phyloP scores from a whole-genome alignment of 2,113 vertebrate species.

The Malurus elegans region DNA sequence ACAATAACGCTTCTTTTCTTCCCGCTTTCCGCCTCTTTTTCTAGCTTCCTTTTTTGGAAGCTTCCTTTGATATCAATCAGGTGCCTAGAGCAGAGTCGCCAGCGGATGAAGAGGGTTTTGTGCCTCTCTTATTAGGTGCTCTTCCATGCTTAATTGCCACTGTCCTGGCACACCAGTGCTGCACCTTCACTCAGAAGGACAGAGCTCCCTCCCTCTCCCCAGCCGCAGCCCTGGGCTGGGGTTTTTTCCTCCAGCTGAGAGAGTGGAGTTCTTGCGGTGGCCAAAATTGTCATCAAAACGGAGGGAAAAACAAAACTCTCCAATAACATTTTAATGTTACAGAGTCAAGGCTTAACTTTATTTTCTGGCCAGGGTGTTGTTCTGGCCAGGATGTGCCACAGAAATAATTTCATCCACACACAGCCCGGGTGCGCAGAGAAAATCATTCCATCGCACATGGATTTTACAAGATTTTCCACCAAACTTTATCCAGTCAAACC shows the following conservation, averaged over 20 bases:
- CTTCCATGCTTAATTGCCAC: background rate
- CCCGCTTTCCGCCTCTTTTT: background rate
- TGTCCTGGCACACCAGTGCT: background rate
- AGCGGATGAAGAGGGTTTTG: background rate
- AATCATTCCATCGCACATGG: too few species aligned
- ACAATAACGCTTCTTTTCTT: background rate
- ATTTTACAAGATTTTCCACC: too few species aligned
- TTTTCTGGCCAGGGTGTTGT: too few species aligned
- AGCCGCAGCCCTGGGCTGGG: background rate
- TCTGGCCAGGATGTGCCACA: too few species aligned
- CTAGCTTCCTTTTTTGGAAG: background rate
- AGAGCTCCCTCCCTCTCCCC: background rate
- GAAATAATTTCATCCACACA: too few species aligned
- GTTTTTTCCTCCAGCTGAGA: background rate
- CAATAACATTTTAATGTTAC: too few species aligned
- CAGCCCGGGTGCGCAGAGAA: too few species aligned
- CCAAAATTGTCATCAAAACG: too few species aligned
- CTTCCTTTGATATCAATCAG: background rate
- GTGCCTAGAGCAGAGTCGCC: background rate
- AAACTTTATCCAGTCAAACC: too few species aligned
- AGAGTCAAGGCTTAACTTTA: too few species aligned
- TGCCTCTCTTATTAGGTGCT: background rate
- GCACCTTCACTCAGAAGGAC: background rate
- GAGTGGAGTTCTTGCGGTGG: background rate
- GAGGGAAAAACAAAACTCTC: too few species aligned